phyloP scores from a whole-genome alignment of 2,113 vertebrate genomes.

The Psammodynastes pulverulentus region DNA sequence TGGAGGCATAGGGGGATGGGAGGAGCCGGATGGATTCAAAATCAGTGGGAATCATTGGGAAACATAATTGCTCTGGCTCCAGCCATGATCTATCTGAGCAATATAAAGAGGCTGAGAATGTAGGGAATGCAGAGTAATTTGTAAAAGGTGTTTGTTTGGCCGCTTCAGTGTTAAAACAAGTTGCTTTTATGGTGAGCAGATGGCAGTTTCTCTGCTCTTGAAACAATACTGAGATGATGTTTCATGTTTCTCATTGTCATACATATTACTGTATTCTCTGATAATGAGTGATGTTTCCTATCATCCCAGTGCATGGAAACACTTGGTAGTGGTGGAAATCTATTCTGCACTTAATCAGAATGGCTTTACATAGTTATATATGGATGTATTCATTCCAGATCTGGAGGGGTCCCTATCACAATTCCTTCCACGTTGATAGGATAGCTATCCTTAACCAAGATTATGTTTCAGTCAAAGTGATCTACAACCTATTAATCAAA shows the following conservation, averaged over 20 bases:
- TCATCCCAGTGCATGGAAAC: background rate
- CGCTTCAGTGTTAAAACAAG: background rate
- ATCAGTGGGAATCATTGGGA: constrained; percentile 61
- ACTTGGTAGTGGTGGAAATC: background rate
- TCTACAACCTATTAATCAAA: background rate
- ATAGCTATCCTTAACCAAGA: background rate
- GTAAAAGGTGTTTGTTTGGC: constrained; percentile 63
- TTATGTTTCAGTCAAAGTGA: background rate
- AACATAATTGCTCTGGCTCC: constrained; percentile 66
- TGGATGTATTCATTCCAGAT: background rate
- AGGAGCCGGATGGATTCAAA: constrained; percentile 60
- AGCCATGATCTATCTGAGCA: constrained; percentile 62
- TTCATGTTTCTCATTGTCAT: no score
- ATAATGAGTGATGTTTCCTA: background rate
- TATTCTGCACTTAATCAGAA: background rate
- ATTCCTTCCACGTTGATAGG: background rate
- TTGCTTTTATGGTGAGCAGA: constrained; percentile 34
- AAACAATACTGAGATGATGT: background rate
- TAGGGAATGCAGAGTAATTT: constrained; percentile 54
- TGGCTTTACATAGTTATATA: background rate
- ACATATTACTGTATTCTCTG: background rate
- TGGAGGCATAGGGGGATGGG: constrained; percentile 7
- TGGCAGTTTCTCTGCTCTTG: background rate
- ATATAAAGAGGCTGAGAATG: constrained; percentile 62
- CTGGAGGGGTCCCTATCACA: background rate